Evolutionary conservation across 1,140 invertebrate genomes (phyloP).

Genomic region (Elymnias hypermnestra): DNA sequence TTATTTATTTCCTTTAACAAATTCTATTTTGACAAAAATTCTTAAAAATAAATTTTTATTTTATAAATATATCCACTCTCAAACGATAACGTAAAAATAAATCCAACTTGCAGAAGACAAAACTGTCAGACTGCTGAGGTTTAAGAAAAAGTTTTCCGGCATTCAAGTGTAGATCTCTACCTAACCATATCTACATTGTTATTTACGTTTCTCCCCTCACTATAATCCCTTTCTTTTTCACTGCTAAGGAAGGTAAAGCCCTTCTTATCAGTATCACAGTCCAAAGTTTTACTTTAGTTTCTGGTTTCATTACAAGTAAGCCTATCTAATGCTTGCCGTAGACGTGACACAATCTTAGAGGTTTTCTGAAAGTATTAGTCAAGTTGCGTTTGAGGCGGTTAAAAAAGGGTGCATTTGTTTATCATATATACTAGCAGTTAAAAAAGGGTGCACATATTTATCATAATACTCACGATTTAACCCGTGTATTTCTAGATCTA

Average conservation of each 20-base stretch:
- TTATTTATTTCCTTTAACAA: no score
- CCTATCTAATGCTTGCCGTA: conserved; percentile 3
- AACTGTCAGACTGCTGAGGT: background rate
- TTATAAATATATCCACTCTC: no score
- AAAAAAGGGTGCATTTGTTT: conserved; percentile 1
- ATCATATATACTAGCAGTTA: no score
- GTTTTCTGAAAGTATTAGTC: background rate
- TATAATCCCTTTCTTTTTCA: conserved; percentile 5
- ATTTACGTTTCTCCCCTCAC: conserved; percentile 1
- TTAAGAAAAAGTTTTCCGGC: conserved; percentile 1
- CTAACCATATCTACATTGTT: background rate
- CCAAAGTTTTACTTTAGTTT: conserved; percentile 4
- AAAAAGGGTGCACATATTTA: no score
- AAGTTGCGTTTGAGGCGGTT: background rate
- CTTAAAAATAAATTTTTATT: no score
- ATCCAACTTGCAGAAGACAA: conserved; percentile 1
- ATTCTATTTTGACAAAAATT: no score
- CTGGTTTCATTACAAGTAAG: conserved; percentile 2
- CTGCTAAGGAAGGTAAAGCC: conserved; percentile 1
- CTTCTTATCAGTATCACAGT: conserved; percentile 1
- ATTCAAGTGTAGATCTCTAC: background rate
- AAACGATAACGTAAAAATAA: no score
- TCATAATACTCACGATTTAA: no score
- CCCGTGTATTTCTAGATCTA: no score
- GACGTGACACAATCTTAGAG: conserved; percentile 1